phyloP scores from a whole-genome alignment of 1,140 invertebrate genomes.

The Whitmania pigra region DNA sequence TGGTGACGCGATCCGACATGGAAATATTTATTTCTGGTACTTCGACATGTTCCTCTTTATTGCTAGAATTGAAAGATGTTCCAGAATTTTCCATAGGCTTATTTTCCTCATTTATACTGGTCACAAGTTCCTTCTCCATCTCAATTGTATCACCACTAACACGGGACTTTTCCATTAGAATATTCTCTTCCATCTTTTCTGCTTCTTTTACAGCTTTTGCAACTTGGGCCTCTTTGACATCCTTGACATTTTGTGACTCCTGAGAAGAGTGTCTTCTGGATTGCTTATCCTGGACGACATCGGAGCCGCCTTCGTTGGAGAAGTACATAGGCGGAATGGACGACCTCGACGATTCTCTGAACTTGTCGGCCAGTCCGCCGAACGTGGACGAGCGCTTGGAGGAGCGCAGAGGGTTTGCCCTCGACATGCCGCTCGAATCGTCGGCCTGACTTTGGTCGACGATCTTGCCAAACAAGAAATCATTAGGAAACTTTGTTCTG shows the following conservation, averaged over 20 bases:
- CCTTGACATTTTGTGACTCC: neutral
- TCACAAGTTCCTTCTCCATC: too few relatives aligned
- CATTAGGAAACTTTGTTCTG: neutral
- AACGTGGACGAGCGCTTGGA: neutral
- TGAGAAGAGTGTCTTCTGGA: neutral
- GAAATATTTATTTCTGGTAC: too few relatives aligned
- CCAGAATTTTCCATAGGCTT: too few relatives aligned
- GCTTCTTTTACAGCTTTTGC: neutral
- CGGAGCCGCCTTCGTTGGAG: neutral
- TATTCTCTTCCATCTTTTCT: too few relatives aligned
- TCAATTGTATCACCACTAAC: too few relatives aligned
- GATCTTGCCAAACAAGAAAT: neutral
- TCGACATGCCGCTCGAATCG: neutral
- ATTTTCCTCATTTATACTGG: too few relatives aligned
- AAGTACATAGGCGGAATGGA: neutral
- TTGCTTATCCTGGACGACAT: neutral
- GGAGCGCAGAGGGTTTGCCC: neutral
- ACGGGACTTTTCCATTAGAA: too few relatives aligned
- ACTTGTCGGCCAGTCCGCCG: neutral
- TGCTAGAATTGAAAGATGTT: too few relatives aligned
- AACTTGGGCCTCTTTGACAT: neutral
- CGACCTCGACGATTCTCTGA: neutral
- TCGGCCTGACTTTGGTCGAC: neutral
- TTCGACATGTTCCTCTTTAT: too few relatives aligned
- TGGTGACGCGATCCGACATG: too few relatives aligned